A percentile compares a stretch with the other conserved stretches of the same genome.
Evolutionary conservation across 2,113 vertebrate species (phyloP).

Genomic region (Salvelinus namaycush): DNA sequence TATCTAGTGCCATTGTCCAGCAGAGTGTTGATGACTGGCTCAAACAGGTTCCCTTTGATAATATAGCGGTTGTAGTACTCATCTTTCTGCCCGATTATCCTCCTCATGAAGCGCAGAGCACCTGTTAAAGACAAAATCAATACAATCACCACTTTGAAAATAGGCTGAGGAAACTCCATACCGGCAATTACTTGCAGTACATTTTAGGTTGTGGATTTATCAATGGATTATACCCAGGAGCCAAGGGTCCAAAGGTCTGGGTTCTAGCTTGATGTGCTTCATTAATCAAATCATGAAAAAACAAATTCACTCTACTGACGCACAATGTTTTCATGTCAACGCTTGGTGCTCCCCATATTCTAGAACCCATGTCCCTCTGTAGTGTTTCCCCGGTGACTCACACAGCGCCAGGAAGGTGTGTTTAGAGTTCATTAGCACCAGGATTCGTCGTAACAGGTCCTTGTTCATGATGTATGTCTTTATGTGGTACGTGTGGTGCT

Average conservation of each 20-base stretch:
- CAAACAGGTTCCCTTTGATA: conserved; percentile 97
- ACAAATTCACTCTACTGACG: no score
- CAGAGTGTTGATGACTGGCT: conserved; percentile 96
- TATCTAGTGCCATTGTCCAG: conserved; percentile 97
- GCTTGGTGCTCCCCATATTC: no score
- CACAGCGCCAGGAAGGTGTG: conserved; percentile 97
- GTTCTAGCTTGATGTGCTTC: no score
- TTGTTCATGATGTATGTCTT: conserved; percentile 99
- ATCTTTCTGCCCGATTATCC: conserved; percentile 97
- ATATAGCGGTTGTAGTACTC: conserved; percentile 99
- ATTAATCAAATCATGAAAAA: no score
- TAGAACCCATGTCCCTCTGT: no score
- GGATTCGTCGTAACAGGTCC: conserved; percentile 92
- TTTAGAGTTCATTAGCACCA: conserved; percentile 98
- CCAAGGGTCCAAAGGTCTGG: no score
- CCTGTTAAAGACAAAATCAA: conserved; percentile 70
- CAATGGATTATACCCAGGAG: no score
- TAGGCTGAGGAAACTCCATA: no score
- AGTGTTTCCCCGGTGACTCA: conserved; percentile 73
- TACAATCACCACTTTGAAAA: background rate
- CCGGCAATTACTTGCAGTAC: no score
- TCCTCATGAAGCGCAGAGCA: conserved; percentile 97
- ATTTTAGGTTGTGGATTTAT: no score
- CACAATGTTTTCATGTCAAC: no score
- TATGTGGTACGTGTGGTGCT: conserved; percentile 97